Conservation (phyloP, 2,113 vertebrate species). For the Zeus faber region DNA sequence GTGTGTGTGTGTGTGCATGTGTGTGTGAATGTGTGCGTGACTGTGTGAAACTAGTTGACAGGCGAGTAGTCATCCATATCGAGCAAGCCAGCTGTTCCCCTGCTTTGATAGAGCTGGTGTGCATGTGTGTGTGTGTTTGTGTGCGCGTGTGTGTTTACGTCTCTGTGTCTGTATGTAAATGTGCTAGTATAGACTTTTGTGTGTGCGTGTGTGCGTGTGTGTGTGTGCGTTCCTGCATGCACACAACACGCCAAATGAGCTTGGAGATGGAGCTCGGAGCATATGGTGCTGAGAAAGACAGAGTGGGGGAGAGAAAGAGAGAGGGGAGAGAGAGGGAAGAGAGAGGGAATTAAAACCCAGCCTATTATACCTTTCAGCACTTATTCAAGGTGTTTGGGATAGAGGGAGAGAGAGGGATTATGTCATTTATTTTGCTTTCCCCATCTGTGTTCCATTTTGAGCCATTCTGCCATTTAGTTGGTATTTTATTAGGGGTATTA, state of each 20-base stretch:
- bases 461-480: too few relatives aligned
- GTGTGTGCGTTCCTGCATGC: neutral
- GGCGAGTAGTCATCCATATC: constrained; percentile 65
- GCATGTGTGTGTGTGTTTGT: constrained; percentile 23
- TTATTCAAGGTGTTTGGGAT: constrained; percentile 11
- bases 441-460: too few relatives aligned
- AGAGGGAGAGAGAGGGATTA: neutral
- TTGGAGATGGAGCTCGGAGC: constrained; percentile 55
- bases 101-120: constrained; percentile 53
- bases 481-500: too few relatives aligned
- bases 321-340: neutral
- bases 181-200: constrained; percentile 7
- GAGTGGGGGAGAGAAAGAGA: neutral
- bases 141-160: constrained; percentile 1
- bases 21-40: neutral
- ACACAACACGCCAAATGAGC: constrained; percentile 54
- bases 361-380: neutral
- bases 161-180: neutral
- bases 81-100: constrained; percentile 61
- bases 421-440: too few relatives aligned
- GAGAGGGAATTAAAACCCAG: neutral
- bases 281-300: constrained; percentile 5
- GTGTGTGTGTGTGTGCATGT: neutral
- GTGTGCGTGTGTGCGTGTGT: constrained; percentile 2
- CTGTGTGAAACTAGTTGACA: constrained; percentile 51